Percentiles rank a stretch among this genome's conserved stretches.
Conservation (phyloP, 2,888 invertebrate genomes). For the Tachina lurida region DNA sequence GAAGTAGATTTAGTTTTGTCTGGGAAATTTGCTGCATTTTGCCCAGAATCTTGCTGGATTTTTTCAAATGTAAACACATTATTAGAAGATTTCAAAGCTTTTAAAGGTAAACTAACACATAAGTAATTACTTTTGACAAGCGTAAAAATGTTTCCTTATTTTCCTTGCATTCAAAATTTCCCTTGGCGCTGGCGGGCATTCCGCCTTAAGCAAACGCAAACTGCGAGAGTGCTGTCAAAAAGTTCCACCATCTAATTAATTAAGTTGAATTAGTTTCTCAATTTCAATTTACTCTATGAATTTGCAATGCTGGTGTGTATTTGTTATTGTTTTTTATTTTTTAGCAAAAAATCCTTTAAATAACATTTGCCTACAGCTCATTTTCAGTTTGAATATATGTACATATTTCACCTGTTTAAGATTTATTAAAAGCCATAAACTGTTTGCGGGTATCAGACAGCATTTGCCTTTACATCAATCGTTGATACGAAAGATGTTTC, state of each 20-base stretch:
- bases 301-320: background rate
- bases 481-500: constrained; percentile 30
- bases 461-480: constrained; percentile 22
- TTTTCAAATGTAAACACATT: too few species aligned
- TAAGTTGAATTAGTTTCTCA: constrained; percentile 44
- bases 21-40: too few species aligned
- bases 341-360: background rate
- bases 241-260: constrained; percentile 53
- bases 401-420: background rate
- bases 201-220: background rate
- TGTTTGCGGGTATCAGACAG: constrained; percentile 2
- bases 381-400: background rate
- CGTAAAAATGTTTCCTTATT: too few species aligned
- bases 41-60: too few species aligned
- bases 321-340: constrained; percentile 27
- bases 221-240: background rate
- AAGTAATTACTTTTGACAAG: too few species aligned
- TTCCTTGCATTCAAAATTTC: too few species aligned
- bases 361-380: constrained; percentile 25
- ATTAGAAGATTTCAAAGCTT: too few species aligned
- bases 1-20: too few species aligned
- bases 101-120: too few species aligned
- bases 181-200: too few species aligned
- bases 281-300: constrained; percentile 29
- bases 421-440: constrained; percentile 23